These are phyloP conservation scores for Eupithecia subfuscata DNA, from an alignment of 2,888 invertebrate species.

Conservation along the genomic window DNA sequence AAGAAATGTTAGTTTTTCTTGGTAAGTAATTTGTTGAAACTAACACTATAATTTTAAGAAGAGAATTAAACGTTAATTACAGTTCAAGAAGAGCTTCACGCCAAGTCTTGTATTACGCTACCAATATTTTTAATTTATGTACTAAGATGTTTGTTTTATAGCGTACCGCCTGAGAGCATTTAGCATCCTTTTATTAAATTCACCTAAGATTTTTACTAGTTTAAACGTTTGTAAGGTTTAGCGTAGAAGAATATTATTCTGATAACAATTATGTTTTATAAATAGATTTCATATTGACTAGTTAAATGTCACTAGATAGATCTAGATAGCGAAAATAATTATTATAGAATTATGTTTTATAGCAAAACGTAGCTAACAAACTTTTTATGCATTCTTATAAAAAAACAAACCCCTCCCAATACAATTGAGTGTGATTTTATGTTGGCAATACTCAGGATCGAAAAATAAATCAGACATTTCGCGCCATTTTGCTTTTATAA, in stretches of 20 bases:
- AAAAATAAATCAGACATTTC: constrained; percentile 58
- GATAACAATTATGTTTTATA: constrained; percentile 74
- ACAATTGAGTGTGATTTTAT: constrained; percentile 49
- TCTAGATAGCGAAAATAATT: constrained; percentile 70
- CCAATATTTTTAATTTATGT: constrained; percentile 39
- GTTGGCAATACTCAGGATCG: constrained; percentile 59
- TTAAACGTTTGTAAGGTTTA: constrained; percentile 77
- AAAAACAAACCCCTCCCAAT: constrained; percentile 50
- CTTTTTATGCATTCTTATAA: constrained; percentile 65
- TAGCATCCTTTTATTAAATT: constrained; percentile 50
- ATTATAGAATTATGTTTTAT: constrained; percentile 67
- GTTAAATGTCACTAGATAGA: constrained; percentile 71
- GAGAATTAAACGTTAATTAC: constrained; percentile 11
- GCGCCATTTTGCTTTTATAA: constrained; percentile 62
- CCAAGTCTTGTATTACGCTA: neutral
- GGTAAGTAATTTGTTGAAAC: constrained; percentile 2
- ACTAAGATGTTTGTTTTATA: constrained; percentile 54
- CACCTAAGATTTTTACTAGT: constrained; percentile 72
- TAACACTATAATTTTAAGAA: constrained; percentile 7
- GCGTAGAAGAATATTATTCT: constrained; percentile 82
- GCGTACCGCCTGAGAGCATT: constrained; percentile 66
- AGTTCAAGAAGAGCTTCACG: constrained; percentile 13
- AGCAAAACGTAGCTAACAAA: constrained; percentile 65
- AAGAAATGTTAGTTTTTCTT: neutral
- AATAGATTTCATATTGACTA: constrained; percentile 67